Evolutionary conservation across 2,888 invertebrate species (phyloP), one percentile per base, ranked within the genome.

Genomic region (Drosophila cognata): DNA sequence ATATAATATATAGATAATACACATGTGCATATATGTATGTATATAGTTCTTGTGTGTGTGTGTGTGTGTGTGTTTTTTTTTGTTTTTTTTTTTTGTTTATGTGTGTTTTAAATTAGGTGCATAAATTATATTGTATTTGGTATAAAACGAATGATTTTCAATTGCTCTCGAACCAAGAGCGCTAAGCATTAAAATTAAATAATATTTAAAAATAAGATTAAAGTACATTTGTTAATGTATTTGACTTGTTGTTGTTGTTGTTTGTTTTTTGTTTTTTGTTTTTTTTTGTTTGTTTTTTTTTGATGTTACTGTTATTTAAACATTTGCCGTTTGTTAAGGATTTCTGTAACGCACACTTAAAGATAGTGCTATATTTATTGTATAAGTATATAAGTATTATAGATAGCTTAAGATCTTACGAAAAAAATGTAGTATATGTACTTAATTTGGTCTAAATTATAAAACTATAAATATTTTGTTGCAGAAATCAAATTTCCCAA

Each of bases 81-180:
- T 50, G n/a, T n/a, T 41, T 33, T 67, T 21, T 21, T 4, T 13
- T 53, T 74, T 59, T 80, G 53, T 70, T 46, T 79, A 31, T 77
- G 33, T 69, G 31, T 60, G 36, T 61, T 69, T 72, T 66, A 80
- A 80, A 74, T 80, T 77, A 80, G 36, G 84, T 84, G 88, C 77
- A 88, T 84, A 88, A 84, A 84, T 84, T 88, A 81, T 63, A 71
- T 76, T 84, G 85, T 84, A 85, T 85, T 85, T 85, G 84, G 84
- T 85, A 88, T 85, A 83, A 85, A 85, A 85, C 84, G 88, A 85
- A 85, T 79, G 74, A 83, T 77, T 81, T 59, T 70, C 70, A 73
- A 69, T 72, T 57, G 62, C 77, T 81, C 82, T 77, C 18, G 7
- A 77, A 71, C 62, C 82, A 84, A 79, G 70, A 84, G 77, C 77